Conservation (phyloP, 2,888 invertebrate species). For the Lycophotia porphyrea region DNA sequence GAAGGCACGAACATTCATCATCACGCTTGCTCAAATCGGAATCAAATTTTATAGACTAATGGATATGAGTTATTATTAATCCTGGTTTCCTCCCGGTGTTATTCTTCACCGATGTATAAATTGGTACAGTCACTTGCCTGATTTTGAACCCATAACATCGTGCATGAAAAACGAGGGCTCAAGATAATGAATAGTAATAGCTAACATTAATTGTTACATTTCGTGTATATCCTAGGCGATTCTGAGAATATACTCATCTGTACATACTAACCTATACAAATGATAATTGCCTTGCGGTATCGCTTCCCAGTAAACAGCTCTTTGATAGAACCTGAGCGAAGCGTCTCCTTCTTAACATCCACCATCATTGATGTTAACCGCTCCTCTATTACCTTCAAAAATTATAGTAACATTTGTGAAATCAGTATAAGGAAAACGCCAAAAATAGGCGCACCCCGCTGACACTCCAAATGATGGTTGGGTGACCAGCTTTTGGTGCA, state of each 20-base stretch:
- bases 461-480: neutral
- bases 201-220: neutral
- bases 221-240: neutral
- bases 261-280: constrained; percentile 77
- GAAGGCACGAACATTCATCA: neutral
- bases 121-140: neutral
- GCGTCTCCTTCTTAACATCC: constrained; percentile 86
- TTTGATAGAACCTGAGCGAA: constrained; percentile 81
- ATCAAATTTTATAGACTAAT: neutral
- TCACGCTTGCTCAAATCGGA: neutral
- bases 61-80: neutral
- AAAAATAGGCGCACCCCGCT: too few species aligned
- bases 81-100: neutral
- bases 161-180: neutral
- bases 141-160: neutral
- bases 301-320: constrained; percentile 87
- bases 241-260: neutral
- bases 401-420: neutral
- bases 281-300: constrained; percentile 84
- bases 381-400: constrained; percentile 76
- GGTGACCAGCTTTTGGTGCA: neutral
- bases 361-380: constrained; percentile 76
- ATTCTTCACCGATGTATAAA: neutral
- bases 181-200: neutral
- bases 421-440: neutral